Base-by-base conservation (phyloP, 2,888 invertebrate genomes). In the Sphinx pinastri region DNA sequence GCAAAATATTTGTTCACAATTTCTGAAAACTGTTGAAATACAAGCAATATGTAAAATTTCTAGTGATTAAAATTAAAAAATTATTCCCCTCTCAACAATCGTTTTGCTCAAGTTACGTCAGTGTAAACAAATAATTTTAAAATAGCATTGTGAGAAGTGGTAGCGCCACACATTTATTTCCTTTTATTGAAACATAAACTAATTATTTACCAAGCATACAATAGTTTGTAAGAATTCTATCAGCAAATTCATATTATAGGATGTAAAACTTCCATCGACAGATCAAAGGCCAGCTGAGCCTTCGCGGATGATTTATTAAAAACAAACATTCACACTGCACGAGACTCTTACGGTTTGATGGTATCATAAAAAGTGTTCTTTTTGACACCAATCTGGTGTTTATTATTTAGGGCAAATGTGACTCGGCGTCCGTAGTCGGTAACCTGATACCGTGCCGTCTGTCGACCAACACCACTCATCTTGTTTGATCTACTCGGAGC, bases 401-500 rank as follows among this genome's bases (percentile, higher is more conserved):
- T 94, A 92, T 93, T 91, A 91, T 92, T 89, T 88, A 84, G 88
- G 88, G 89, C 92, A 90, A 94, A 90, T 92, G 93, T 88, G 93
- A 92, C 91, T 91, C 89, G 87, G 77, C 85, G 86, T 75, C 75
- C 72, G 88, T 81, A 85, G 84, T 73, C 75, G 74, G 94, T 87
- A 91, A 94, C 86, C 85, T 76, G 80, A 94, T 82, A 92, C 91
- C 89, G 79, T 76, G 82, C 90, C 92, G 92, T 84, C 89, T 90
- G 92, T 83, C 88, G 84, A 85, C 87, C 86, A 87, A 89, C 89
- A 88, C 88, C 85, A 87, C 91, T 89, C 88, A 78, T 86, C 84
- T 89, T 94, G 94, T 94, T 94, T 94, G 94, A 94, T 94, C 94
- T 94, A 93, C 93, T 89, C 91, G 91, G 93, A 92, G 94, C 92